Conservation (phyloP, 2,113 vertebrate species). For the Daphoenositta chrysoptera region DNA sequence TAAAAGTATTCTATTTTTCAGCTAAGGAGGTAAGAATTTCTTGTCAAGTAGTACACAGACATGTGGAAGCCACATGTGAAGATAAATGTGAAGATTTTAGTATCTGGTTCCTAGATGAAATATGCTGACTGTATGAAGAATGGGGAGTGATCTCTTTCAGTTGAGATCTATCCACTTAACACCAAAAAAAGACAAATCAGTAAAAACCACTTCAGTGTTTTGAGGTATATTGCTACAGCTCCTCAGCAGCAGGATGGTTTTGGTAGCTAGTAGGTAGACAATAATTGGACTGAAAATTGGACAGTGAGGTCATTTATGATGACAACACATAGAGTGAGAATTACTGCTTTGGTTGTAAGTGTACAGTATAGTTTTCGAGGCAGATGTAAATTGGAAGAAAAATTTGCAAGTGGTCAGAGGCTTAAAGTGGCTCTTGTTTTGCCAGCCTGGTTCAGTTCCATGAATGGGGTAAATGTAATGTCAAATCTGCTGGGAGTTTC, state of each 20-base stretch:
- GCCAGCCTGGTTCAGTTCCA: background rate
- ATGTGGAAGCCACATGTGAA: background rate
- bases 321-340: constrained; percentile 1
- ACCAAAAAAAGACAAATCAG: background rate
- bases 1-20: background rate
- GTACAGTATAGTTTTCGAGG: background rate
- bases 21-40: background rate
- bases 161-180: background rate
- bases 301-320: background rate
- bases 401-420: background rate
- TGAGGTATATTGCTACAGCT: background rate
- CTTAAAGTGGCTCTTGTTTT: background rate
- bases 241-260: background rate
- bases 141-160: background rate
- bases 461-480: background rate
- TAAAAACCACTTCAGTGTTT: background rate
- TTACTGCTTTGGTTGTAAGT: background rate
- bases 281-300: constrained; percentile 42
- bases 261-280: background rate
- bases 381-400: background rate
- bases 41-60: background rate
- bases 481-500: background rate
- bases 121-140: background rate
- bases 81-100: background rate
- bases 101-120: background rate